A percentile compares a stretch with the other conserved stretches of the same genome.
Evolutionary conservation across 2,113 vertebrate species (phyloP).

Genomic region (Clinocottus analis): DNA sequence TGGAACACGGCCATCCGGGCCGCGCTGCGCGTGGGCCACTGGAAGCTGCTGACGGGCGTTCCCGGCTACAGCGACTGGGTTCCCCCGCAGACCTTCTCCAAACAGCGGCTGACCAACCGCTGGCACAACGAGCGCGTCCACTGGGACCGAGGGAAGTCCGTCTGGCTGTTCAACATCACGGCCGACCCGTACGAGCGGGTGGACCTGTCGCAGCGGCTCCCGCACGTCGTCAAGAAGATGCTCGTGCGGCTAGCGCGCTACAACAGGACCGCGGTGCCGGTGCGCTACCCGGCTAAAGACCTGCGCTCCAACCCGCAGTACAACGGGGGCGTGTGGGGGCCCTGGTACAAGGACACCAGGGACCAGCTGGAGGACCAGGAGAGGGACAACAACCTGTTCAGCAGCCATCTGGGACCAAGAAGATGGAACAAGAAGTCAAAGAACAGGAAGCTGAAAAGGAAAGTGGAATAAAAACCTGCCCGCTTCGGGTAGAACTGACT

Average conservation of each 20-base stretch:
- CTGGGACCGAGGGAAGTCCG: slow-evolving; percentile 89
- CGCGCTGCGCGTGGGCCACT: slow-evolving; percentile 92
- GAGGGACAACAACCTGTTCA: slow-evolving; percentile 68
- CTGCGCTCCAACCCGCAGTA: slow-evolving; percentile 94
- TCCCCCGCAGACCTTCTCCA: slow-evolving; percentile 94
- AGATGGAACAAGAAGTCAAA: slow-evolving; percentile 81
- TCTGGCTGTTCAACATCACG: slow-evolving; percentile 99
- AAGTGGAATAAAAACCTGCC: slow-evolving; percentile 48
- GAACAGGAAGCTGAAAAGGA: slow-evolving; percentile 84
- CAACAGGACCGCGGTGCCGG: slow-evolving; percentile 92
- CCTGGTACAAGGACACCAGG: slow-evolving; percentile 91
- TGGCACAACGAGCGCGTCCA: slow-evolving; percentile 92
- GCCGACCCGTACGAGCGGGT: slow-evolving; percentile 94
- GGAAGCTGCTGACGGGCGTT: slow-evolving; percentile 95
- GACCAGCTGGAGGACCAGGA: slow-evolving; percentile 83
- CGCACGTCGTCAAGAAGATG: slow-evolving; percentile 91
- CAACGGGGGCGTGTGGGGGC: slow-evolving; percentile 96
- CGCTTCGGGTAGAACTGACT: slow-evolving; percentile 51
- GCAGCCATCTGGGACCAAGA: slow-evolving; percentile 77
- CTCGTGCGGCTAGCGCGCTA: slow-evolving; percentile 89
- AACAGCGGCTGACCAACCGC: slow-evolving; percentile 87
- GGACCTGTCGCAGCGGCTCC: slow-evolving; percentile 90
- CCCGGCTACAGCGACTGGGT: slow-evolving; percentile 97
- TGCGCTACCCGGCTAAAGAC: slow-evolving; percentile 94
- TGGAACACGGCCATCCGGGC: slow-evolving; percentile 97